Percentiles rank a stretch among this genome's conserved stretches.
phyloP scores from a whole-genome alignment of 2,888 invertebrate species.

The Ophion ellenae region DNA sequence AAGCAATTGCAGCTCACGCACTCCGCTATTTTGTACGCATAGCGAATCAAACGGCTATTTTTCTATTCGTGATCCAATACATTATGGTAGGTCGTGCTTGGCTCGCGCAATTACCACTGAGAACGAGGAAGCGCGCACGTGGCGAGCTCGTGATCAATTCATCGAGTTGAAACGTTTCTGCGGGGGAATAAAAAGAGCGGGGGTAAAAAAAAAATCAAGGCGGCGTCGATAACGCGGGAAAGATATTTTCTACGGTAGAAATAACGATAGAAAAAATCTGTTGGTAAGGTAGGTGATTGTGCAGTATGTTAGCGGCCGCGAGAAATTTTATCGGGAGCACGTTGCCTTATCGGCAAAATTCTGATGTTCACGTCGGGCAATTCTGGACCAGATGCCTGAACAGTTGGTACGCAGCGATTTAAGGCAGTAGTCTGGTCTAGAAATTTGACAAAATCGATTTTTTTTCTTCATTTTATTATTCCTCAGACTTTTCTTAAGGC shows the following conservation, averaged over 20 bases:
- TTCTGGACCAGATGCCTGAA: no score
- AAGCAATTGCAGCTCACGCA: background rate
- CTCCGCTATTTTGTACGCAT: background rate
- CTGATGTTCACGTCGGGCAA: no score
- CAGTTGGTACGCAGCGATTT: no score
- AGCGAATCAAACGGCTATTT: constrained; percentile 34
- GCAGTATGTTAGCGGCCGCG: background rate
- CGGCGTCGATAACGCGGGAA: constrained; percentile 14
- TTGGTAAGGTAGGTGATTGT: background rate
- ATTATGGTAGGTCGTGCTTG: constrained; percentile 58
- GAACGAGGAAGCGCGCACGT: constrained; percentile 40
- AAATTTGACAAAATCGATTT: no score
- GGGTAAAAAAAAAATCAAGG: background rate
- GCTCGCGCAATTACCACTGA: constrained; percentile 30
- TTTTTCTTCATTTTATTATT: no score
- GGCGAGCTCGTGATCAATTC: constrained; percentile 38
- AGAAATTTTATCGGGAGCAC: background rate
- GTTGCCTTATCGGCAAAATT: background rate
- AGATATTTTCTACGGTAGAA: background rate
- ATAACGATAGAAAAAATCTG: background rate
- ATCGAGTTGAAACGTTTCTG: background rate
- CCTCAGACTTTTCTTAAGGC: no score
- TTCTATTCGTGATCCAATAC: constrained; percentile 39
- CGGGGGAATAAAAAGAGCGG: background rate
- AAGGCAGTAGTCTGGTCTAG: no score